These are phyloP conservation scores for Bombus impatiens DNA, from an alignment of 1,140 invertebrate genomes.

Conservation along the genomic window DNA sequence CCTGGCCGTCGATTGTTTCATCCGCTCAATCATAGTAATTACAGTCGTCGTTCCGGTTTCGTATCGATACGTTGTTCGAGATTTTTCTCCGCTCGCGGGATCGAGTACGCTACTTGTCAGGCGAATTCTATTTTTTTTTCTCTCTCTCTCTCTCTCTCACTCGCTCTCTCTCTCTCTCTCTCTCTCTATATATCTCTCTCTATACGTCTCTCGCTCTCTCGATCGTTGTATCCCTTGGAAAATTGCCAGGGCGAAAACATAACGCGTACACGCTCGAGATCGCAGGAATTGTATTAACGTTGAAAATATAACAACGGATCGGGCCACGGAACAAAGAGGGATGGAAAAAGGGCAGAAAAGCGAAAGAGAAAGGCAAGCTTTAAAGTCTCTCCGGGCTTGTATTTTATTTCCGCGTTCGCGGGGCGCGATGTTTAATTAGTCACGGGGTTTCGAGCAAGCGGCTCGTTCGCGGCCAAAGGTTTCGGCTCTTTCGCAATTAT, in stretches of 20 bases:
- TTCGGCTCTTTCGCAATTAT: slow-evolving; percentile 54
- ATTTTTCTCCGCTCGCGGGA: neutral
- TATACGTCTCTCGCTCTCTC: too few relatives aligned
- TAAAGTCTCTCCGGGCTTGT: neutral
- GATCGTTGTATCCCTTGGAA: too few relatives aligned
- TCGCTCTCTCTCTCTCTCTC: too few relatives aligned
- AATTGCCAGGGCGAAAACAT: too few relatives aligned
- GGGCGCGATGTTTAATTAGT: slow-evolving; percentile 55
- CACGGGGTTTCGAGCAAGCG: slow-evolving; percentile 31
- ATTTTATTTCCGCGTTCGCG: slow-evolving; percentile 20
- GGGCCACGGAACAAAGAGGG: neutral
- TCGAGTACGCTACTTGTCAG: neutral
- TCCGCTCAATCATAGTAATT: slow-evolving; percentile 43
- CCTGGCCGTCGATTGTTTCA: slow-evolving; percentile 21
- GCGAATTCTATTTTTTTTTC: neutral
- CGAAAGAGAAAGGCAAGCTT: neutral
- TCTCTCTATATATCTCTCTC: too few relatives aligned
- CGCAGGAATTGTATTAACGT: too few relatives aligned
- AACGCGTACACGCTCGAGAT: too few relatives aligned
- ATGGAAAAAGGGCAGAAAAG: neutral
- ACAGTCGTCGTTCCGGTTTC: neutral
- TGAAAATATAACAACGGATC: neutral
- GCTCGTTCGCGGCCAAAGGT: slow-evolving; percentile 51
- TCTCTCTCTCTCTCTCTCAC: neutral
- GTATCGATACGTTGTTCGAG: neutral